Conservation (phyloP, 1,140 invertebrate species). For the Bombus affinis region DNA sequence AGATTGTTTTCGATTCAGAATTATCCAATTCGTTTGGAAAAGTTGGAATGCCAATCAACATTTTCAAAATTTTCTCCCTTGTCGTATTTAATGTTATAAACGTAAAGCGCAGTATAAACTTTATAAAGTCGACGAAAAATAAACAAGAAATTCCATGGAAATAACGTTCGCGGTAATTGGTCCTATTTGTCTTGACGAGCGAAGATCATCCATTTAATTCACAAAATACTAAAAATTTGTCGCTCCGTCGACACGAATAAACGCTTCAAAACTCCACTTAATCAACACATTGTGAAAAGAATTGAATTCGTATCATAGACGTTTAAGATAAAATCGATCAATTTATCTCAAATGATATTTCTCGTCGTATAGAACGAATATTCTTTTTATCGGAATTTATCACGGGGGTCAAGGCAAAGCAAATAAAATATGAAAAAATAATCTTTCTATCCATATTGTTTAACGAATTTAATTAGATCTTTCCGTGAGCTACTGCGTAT, state of each 20-base stretch:
- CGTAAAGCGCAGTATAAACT: background rate
- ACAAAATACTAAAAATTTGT: conserved; percentile 2
- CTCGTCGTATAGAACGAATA: background rate
- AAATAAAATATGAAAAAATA: background rate
- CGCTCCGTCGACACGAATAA: background rate
- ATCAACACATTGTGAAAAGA: conserved; percentile 11
- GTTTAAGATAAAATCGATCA: background rate
- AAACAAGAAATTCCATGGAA: background rate
- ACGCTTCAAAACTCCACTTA: conserved; percentile 11
- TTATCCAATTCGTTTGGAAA: background rate
- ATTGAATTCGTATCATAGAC: background rate
- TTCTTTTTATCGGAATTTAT: conserved; percentile 15
- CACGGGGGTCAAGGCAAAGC: background rate
- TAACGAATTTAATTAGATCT: background rate
- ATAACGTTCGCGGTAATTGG: background rate
- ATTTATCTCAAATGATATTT: background rate
- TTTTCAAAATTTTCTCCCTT: background rate
- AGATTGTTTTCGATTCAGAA: background rate
- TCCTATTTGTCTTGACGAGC: background rate
- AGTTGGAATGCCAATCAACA: background rate
- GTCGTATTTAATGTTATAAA: background rate
- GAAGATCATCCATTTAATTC: background rate
- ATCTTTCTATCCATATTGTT: background rate
- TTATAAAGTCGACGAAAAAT: background rate
- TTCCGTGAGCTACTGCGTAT: background rate